Percentiles rank a stretch among this genome's conserved stretches.
These are phyloP conservation scores for Thereva nobilitata DNA, from an alignment of 2,888 invertebrate species.

Conservation along the genomic window DNA sequence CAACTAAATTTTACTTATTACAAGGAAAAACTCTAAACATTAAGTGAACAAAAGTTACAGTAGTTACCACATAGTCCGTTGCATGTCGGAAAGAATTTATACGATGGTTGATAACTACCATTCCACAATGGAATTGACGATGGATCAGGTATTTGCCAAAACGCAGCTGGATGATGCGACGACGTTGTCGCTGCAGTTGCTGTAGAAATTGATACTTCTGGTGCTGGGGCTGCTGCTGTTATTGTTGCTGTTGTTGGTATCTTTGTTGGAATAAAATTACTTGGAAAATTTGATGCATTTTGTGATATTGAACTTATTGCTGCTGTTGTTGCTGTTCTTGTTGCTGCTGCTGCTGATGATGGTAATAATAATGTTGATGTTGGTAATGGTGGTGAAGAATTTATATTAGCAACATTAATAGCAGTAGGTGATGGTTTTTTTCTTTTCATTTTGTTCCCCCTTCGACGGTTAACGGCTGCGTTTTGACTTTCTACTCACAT, in stretches of 20 bases:
- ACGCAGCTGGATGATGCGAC: background rate
- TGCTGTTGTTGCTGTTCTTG: background rate
- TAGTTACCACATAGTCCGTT: slow-evolving; percentile 15
- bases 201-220: background rate
- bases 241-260: too few species aligned
- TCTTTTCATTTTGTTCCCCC: slow-evolving; percentile 12
- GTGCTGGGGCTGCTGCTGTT: slow-evolving; percentile 2
- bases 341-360: slow-evolving; percentile 3
- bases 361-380: background rate
- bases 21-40: slow-evolving; percentile 4
- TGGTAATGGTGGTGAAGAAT: background rate
- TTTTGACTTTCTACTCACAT: slow-evolving; percentile 58
- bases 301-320: slow-evolving; percentile 1
- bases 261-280: background rate
- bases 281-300: slow-evolving; percentile 3
- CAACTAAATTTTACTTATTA: too few species aligned
- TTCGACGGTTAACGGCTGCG: slow-evolving; percentile 54
- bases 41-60: slow-evolving; percentile 19
- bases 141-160: slow-evolving; percentile 22
- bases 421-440: slow-evolving; percentile 3
- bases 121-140: slow-evolving; percentile 20
- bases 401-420: background rate
- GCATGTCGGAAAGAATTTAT: slow-evolving; percentile 16
- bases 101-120: slow-evolving; percentile 7
- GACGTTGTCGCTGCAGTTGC: background rate